A percentile compares a stretch with the other conserved stretches of the same genome.
phyloP scores from a whole-genome alignment of 2,113 vertebrate species.

The Aramus guarauna region DNA sequence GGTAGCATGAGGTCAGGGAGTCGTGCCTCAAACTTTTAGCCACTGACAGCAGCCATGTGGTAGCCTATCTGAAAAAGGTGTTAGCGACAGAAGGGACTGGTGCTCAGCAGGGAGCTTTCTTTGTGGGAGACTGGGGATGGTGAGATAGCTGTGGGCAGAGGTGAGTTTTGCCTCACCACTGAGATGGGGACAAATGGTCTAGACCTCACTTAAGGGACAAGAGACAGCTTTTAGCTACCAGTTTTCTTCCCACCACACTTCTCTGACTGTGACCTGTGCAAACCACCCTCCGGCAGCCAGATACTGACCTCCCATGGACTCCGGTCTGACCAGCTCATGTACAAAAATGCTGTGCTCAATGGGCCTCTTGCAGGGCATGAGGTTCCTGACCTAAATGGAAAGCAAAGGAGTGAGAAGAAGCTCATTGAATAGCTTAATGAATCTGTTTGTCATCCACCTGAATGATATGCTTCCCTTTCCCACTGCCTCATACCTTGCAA shows the following conservation, averaged over 20 bases:
- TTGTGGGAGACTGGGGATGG: not conserved
- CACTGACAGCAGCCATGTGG: accelerated
- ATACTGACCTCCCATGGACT: not conserved
- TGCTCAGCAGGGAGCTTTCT: not conserved
- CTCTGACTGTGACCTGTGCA: not conserved
- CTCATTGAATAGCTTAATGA: not conserved
- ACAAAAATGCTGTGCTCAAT: not conserved
- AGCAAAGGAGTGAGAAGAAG: not conserved
- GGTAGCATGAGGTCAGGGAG: not conserved
- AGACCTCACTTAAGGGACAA: not conserved
- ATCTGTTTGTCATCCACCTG: not conserved
- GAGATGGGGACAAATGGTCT: not conserved
- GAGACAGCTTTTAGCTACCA: not conserved
- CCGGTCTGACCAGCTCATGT: not conserved
- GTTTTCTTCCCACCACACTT: not conserved
- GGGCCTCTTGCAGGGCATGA: not conserved
- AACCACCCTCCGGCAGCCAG: not conserved
- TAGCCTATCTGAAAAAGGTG: not conserved
- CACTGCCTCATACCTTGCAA: not conserved
- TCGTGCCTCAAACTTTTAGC: not conserved
- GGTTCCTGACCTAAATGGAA: not conserved
- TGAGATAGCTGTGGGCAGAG: not conserved
- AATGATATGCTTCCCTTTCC: not conserved
- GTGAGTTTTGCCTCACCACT: not conserved
- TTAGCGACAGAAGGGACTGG: not conserved